A percentile compares a stretch with the other conserved stretches of the same genome.
Conservation (phyloP, 2,888 invertebrate genomes). For the Lumbricus terrestris region DNA sequence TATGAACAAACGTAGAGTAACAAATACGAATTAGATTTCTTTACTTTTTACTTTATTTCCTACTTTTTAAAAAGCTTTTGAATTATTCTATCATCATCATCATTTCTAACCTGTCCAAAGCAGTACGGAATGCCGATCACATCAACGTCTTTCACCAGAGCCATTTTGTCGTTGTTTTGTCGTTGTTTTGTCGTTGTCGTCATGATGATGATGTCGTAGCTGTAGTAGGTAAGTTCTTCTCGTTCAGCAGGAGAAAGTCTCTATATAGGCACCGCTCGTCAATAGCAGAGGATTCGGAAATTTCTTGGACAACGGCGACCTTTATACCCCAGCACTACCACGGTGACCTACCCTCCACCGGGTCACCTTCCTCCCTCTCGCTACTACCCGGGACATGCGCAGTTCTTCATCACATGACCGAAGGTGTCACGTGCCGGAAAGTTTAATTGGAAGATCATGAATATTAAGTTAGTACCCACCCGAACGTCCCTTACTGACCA, state of each 20-base stretch:
- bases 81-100: neutral
- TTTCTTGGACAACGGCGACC: neutral
- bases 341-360: neutral
- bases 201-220: too few relatives aligned
- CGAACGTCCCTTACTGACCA: too few relatives aligned
- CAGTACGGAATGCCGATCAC: slow-evolving; percentile 21
- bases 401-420: neutral
- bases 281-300: neutral
- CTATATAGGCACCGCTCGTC: neutral
- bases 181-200: neutral
- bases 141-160: neutral
- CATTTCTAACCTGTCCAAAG: slow-evolving; percentile 24
- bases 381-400: neutral
- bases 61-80: neutral
- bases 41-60: neutral
- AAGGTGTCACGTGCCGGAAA: neutral
- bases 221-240: neutral
- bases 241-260: neutral
- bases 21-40: neutral
- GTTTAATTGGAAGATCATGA: neutral
- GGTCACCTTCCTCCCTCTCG: neutral
- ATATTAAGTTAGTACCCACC: neutral
- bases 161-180: neutral
- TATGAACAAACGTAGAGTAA: too few relatives aligned
- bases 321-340: neutral